These are phyloP conservation scores for Sula dactylatra DNA, from an alignment of 2,113 vertebrate species.

Conservation along the genomic window DNA sequence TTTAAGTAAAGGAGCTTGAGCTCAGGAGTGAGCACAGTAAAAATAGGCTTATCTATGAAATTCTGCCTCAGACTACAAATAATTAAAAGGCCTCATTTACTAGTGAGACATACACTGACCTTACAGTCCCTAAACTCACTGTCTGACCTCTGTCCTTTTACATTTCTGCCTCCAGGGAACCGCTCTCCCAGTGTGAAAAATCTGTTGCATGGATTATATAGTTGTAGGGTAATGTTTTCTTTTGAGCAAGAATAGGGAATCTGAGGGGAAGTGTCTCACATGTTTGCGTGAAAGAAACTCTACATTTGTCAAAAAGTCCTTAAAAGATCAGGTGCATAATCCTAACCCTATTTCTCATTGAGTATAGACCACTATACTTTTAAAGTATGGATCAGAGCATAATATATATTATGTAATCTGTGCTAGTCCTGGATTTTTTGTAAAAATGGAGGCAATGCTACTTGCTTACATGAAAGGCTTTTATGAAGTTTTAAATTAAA, in stretches of 20 bases:
- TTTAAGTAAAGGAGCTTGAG: neutral
- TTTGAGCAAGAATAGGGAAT: neutral
- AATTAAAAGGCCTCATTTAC: neutral
- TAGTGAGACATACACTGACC: neutral
- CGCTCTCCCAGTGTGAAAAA: neutral
- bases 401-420: neutral
- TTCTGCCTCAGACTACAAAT: neutral
- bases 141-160: neutral
- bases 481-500: neutral
- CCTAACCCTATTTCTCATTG: neutral
- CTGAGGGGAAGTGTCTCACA: neutral
- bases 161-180: neutral
- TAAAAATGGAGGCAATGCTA: neutral
- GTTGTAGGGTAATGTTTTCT: neutral
- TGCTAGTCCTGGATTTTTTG: rapidly evolving
- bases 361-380: neutral
- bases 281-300: neutral
- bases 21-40: rapidly evolving
- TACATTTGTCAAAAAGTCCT: neutral
- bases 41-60: neutral
- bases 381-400: neutral
- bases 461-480: neutral
- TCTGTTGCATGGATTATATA: neutral
- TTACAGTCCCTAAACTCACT: neutral
- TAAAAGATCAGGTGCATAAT: neutral